Conservation (phyloP, 2,888 invertebrate genomes). For the Tiliacea aurago region DNA sequence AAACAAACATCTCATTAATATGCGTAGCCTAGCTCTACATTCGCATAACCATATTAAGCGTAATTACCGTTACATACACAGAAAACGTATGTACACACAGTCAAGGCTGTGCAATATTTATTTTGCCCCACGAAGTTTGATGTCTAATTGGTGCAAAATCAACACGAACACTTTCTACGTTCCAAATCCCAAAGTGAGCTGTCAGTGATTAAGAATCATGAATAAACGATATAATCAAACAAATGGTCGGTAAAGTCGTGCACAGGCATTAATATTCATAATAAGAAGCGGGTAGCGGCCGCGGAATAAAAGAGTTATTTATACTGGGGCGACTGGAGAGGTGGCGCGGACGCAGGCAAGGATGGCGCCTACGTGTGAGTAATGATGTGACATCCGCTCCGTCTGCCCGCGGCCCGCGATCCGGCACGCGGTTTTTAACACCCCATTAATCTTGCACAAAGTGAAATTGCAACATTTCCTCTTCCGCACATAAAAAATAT, state of each 20-base stretch:
- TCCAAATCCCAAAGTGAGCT: slow-evolving; percentile 73
- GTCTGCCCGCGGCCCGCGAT: slow-evolving; percentile 52
- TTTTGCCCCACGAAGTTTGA: slow-evolving; percentile 54
- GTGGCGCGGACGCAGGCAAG: slow-evolving; percentile 11
- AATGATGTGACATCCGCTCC: slow-evolving; percentile 63
- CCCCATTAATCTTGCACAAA: slow-evolving; percentile 70
- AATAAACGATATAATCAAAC: slow-evolving; percentile 67
- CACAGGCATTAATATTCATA: slow-evolving; percentile 65
- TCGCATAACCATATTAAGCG: slow-evolving; percentile 57
- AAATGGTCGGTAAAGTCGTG: slow-evolving; percentile 66
- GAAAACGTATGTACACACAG: slow-evolving; percentile 45
- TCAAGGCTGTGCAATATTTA: slow-evolving; percentile 65
- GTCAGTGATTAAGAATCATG: slow-evolving; percentile 63
- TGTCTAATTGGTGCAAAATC: slow-evolving; percentile 70
- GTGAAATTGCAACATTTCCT: slow-evolving; percentile 61
- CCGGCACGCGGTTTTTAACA: slow-evolving; percentile 69
- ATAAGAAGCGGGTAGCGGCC: slow-evolving; percentile 28
- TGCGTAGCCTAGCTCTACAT: slow-evolving; percentile 59
- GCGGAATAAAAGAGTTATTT: slow-evolving; percentile 46
- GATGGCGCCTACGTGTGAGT: slow-evolving; percentile 53
- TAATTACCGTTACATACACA: slow-evolving; percentile 58
- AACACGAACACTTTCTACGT: slow-evolving; percentile 80
- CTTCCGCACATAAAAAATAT: slow-evolving; percentile 51
- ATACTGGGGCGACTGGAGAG: slow-evolving; percentile 18
- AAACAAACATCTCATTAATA: slow-evolving; percentile 57